Evolutionary conservation across 2,888 invertebrate species (phyloP), one percentile per base, ranked within the genome.

Genomic region (Gandaritis pyraliata): DNA sequence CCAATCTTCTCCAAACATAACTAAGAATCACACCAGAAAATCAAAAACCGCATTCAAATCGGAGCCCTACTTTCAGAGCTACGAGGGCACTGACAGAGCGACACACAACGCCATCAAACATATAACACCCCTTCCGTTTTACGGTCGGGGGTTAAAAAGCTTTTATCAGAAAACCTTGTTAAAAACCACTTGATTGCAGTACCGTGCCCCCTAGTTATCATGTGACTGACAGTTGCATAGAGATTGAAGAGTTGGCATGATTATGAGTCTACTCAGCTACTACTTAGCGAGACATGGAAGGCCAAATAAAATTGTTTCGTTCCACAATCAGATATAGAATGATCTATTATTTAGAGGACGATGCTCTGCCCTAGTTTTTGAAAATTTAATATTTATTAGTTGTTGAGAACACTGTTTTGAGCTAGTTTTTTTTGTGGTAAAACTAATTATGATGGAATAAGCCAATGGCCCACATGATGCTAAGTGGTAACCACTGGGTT

Each of bases 331-430:
- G 38, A 54, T 46, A 46, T 13, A 38, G 45, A 38, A 43, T 38
- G 29, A 29, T 41, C 38, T 46, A 54, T 54, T 54, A 33, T 18
- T 45, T 54, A 46, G 46, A 54, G 46, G 46, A 46, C 53, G 46
- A 36, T 12, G 36, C 6, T 16, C 38, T 54, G 54, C 36, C 54
- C 54, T 54, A 54, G 38, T 54, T 54, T 54, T 54, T 46, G 33
- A 53, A 53, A 43, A 41, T 53, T 16, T 45, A 53, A 33, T 45
- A 46, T 54, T 54, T 18, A 51, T 51, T n/a, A 16, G 1, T n/a
- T 46, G 16, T 46, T n/a, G 46, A 46, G 16, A 43, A 16, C 16
- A 43, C 11, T 43, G 16, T 43, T 43, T 43, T 16, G 15, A 16
- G 33, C n/a, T n/a, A 16, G 43, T 11, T 43, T 1, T 6, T 29